Evolutionary conservation across 2,113 vertebrate species (phyloP).

Genomic region (Stegastes partitus): DNA sequence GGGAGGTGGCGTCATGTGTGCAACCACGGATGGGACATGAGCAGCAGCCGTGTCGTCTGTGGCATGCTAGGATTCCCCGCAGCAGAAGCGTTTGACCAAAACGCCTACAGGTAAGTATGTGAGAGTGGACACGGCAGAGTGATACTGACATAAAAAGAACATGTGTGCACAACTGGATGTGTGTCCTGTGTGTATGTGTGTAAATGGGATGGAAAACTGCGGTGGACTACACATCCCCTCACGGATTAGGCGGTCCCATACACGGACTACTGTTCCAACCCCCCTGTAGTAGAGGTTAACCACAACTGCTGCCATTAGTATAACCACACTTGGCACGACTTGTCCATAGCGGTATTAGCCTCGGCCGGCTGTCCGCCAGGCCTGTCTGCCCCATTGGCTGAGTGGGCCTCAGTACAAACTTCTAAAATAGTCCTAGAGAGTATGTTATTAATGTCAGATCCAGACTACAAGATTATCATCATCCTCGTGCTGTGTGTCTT

Average conservation of each 20-base stretch:
- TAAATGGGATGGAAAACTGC: constrained; percentile 54
- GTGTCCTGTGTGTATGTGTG: constrained; percentile 15
- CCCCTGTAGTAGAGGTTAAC: constrained; percentile 67
- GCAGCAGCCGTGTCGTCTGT: constrained; percentile 91
- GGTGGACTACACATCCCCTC: constrained; percentile 44
- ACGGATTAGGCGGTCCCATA: constrained; percentile 23
- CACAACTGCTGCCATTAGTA: constrained; percentile 67
- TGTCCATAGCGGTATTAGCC: constrained; percentile 56
- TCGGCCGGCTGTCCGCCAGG: constrained; percentile 34
- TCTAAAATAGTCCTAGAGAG: constrained; percentile 64
- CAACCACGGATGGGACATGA: constrained; percentile 87
- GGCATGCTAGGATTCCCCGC: constrained; percentile 96
- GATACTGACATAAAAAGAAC: not conserved
- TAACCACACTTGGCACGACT: constrained; percentile 66
- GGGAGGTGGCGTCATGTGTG: constrained; percentile 96
- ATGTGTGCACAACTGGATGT: not conserved
- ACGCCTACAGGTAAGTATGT: constrained; percentile 90
- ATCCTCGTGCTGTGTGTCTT: constrained; percentile 54
- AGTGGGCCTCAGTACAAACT: constrained; percentile 33
- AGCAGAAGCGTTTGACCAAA: constrained; percentile 82
- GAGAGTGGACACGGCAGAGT: not conserved
- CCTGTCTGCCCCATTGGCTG: constrained; percentile 45
- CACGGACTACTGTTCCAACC: constrained; percentile 43
- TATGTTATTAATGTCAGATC: constrained; percentile 77
- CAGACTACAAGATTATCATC: constrained; percentile 68